Conservation (phyloP, 2,888 invertebrate species). For the Andrena flavipes region DNA sequence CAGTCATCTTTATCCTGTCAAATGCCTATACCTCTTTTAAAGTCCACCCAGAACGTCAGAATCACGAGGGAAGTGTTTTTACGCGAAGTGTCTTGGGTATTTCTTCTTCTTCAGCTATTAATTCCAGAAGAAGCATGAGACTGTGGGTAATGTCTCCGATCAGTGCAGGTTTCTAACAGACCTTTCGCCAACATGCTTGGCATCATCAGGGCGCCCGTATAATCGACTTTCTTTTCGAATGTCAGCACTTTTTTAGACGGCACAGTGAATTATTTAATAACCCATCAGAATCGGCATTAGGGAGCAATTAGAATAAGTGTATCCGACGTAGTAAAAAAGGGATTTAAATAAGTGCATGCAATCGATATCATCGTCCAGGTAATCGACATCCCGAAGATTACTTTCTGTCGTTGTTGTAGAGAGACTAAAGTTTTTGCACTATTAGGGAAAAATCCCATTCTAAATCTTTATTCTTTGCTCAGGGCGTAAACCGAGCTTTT, state of each 20-base stretch:
- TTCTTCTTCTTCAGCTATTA: slow-evolving; percentile 15
- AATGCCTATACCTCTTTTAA: not conserved
- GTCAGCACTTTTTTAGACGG: not conserved
- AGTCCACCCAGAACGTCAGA: not conserved
- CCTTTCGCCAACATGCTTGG: slow-evolving; percentile 26
- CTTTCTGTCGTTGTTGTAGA: not conserved
- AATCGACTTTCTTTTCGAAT: slow-evolving; percentile 32
- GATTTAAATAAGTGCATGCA: not conserved
- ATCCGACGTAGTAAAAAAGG: not conserved
- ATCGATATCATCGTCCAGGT: not conserved
- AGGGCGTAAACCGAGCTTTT: slow-evolving; percentile 15
- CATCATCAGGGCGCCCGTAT: slow-evolving; percentile 39
- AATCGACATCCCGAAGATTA: not conserved
- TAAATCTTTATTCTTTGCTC: not conserved
- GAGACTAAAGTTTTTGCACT: slow-evolving; percentile 4
- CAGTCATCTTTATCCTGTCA: too few species aligned
- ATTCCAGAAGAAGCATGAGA: slow-evolving; percentile 17
- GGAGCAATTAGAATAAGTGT: not conserved
- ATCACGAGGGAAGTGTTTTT: slow-evolving; percentile 9
- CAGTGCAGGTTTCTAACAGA: slow-evolving; percentile 19
- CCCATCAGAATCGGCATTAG: not conserved
- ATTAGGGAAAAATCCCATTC: not conserved
- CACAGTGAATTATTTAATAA: not conserved
- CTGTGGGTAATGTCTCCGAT: slow-evolving; percentile 1
- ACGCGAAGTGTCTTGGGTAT: not conserved